Base-by-base conservation (phyloP, 2,888 invertebrate genomes). In the Zaprionus bogoriensis region DNA sequence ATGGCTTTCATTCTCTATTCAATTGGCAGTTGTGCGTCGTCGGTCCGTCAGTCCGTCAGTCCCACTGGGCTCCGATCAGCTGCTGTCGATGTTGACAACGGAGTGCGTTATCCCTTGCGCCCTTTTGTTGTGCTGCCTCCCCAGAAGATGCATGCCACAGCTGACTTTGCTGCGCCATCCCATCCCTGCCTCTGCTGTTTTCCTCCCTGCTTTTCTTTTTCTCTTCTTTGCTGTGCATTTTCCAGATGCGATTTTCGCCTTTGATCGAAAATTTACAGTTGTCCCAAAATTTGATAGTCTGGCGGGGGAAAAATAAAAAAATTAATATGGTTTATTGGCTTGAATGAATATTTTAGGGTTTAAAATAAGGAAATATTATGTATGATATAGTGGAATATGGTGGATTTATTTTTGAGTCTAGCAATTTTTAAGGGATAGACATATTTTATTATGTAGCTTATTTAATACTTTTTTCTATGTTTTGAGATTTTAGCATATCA, bases 1-100 rank as follows among this genome's bases (percentile, higher is more conserved):
- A 9, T 19, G 14, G 27, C 42, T 48, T 36, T 60, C 46, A 65
- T 38, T 27, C 39, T 67, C 66, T 67, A 57, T 74, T 44, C 66
- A 78, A 61, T 72, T 71, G 52, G 22, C 48, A 44, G 58, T 52
- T 30, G 51, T 39, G 28, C 60, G 32, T 51, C 51, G 32, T 58
- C 65, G 39, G 52, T 55, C n/a, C n/a, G n/a, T n/a, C n/a, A n/a
- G n/a, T n/a, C n/a, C n/a, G n/a, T n/a, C n/a, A n/a, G n/a, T n/a
- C n/a, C n/a, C n/a, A n/a, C 42, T 51, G 47, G 62, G 52, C 42
- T 50, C 54, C 68, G 84, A 87, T 82, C 82, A 82, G 87, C 82
- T 82, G 82, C 81, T 72, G 65, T 44, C 44, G 57, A 46, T 50
- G 62, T 22, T 54, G 67, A 67, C 52, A 81, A 80, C 74, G 79